A percentile compares a stretch with the other conserved stretches of the same genome.
Evolutionary conservation across 2,797 vertebrate genomes (phyloP).

Genomic region (Tarsius wallacei): DNA sequence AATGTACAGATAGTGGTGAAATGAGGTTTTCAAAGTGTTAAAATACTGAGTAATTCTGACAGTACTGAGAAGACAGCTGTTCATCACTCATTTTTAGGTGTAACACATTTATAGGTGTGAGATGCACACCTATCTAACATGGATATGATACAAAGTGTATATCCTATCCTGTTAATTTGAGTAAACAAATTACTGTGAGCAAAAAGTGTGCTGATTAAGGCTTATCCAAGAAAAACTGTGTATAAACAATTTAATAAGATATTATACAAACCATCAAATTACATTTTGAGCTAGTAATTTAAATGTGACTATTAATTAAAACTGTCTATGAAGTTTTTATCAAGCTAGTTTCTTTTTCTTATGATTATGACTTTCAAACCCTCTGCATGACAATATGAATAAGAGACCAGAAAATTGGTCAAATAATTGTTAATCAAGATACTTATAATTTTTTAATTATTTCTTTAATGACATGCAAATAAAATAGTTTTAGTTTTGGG

Average conservation of each 20-base stretch:
- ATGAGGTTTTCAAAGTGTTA: constrained; percentile 67
- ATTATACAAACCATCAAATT: constrained; percentile 18
- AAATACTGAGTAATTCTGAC: constrained; percentile 59
- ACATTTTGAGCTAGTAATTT: constrained; percentile 65
- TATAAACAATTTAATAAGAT: constrained; percentile 40
- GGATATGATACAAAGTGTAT: neutral
- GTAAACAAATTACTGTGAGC: constrained; percentile 10
- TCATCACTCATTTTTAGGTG: constrained; percentile 53
- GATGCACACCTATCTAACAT: neutral
- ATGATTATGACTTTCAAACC: neutral
- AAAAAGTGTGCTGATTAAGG: constrained; percentile 26
- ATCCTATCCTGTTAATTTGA: constrained; percentile 34
- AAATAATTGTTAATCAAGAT: constrained; percentile 33
- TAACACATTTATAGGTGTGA: neutral
- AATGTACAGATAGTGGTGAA: constrained; percentile 68
- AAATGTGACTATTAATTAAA: constrained; percentile 43
- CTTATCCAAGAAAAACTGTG: constrained; percentile 32
- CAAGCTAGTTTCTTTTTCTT: constrained; percentile 23
- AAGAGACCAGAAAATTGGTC: neutral
- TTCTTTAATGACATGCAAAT: constrained; percentile 39
- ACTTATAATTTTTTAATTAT: neutral
- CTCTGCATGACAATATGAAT: neutral
- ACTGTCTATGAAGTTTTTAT: constrained; percentile 48
- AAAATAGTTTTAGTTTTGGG: constrained; percentile 11
- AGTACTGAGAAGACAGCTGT: neutral